phyloP scores from a whole-genome alignment of 2,797 vertebrate species.

The Pithecia hirsuta region DNA sequence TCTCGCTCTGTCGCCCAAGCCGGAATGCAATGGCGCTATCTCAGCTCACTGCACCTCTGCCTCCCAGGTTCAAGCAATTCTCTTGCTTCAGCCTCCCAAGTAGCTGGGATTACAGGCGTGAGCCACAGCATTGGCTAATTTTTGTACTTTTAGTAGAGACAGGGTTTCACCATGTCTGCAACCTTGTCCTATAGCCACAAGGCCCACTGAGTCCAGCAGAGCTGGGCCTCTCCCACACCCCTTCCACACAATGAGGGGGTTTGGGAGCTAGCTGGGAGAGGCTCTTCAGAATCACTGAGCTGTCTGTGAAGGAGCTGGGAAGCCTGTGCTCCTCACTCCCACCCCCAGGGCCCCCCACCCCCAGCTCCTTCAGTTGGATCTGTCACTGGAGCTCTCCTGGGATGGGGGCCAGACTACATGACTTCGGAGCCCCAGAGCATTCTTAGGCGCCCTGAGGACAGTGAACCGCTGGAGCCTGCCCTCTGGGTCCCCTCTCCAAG shows the following conservation, averaged over 20 bases:
- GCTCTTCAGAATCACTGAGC: background rate
- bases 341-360: rapidly evolving
- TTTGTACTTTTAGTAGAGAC: background rate
- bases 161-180: background rate
- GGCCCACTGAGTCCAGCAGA: background rate
- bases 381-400: background rate
- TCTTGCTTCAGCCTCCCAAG: background rate
- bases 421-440: background rate
- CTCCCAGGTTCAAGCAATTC: background rate
- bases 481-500: background rate
- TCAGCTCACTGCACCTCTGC: background rate
- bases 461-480: background rate
- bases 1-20: background rate
- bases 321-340: background rate
- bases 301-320: background rate
- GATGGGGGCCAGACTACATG: background rate
- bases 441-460: background rate
- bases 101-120: background rate
- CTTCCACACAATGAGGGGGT: background rate
- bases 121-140: background rate
- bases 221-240: background rate
- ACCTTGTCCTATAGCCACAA: background rate
- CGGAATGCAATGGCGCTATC: rapidly evolving
- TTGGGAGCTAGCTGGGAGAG: rapidly evolving
- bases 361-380: background rate